Percentiles rank a stretch among this genome's conserved stretches.
Evolutionary conservation across 2,888 invertebrate species (phyloP).

Genomic region (Argynnis bischoffii): DNA sequence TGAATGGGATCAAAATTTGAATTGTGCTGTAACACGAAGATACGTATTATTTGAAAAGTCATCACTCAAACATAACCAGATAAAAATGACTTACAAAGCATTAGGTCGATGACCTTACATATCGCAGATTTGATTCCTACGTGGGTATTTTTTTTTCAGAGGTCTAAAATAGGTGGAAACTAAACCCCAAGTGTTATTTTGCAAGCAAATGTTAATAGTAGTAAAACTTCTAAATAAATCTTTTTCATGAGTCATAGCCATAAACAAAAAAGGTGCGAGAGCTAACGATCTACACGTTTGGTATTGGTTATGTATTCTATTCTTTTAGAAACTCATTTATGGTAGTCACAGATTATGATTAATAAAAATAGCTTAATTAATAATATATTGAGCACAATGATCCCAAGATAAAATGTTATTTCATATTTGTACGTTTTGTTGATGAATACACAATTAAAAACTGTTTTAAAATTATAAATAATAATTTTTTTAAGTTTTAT

Average conservation of each 20-base stretch:
- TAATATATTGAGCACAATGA: too few species aligned
- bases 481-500: too few species aligned
- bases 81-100: too few species aligned
- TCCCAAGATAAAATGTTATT: too few species aligned
- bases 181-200: too few species aligned
- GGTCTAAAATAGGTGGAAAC: too few species aligned
- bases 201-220: neutral
- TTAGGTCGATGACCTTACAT: too few species aligned
- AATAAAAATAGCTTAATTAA: neutral
- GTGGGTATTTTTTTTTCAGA: too few species aligned
- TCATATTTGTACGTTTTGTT: too few species aligned
- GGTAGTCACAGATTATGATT: conserved; percentile 2
- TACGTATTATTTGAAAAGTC: conserved; percentile 25
- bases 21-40: conserved; percentile 15
- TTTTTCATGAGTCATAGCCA: conserved; percentile 4
- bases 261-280: conserved; percentile 6
- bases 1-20: conserved; percentile 26
- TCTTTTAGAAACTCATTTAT: neutral
- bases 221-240: neutral
- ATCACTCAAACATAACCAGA: neutral
- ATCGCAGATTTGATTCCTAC: too few species aligned
- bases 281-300: conserved; percentile 11
- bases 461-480: too few species aligned
- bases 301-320: conserved; percentile 3
- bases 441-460: too few species aligned